A percentile compares a stretch with the other conserved stretches of the same genome.
phyloP scores from a whole-genome alignment of 2,888 invertebrate species.

The Mechanitis mazaeus region DNA sequence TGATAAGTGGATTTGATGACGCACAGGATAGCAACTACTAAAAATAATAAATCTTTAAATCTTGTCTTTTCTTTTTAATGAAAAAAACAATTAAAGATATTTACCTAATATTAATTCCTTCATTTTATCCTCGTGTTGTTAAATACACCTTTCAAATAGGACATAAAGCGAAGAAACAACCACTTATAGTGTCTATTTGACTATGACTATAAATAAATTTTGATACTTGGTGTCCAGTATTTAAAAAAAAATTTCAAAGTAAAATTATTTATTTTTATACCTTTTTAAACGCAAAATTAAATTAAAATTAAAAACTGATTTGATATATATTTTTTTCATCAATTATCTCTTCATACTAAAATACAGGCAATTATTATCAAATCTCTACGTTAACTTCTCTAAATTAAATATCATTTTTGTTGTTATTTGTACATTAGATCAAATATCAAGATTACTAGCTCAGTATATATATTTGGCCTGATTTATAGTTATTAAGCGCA shows the following conservation, averaged over 20 bases:
- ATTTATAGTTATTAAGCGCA: conserved; percentile 59
- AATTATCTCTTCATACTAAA: too few species aligned
- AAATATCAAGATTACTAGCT: conserved; percentile 41
- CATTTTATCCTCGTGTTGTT: conserved; percentile 46
- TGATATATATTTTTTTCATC: too few species aligned
- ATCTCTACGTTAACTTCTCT: too few species aligned
- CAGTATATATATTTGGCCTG: conserved; percentile 38
- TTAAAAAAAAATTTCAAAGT: neutral
- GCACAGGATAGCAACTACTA: conserved; percentile 27
- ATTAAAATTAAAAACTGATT: too few species aligned
- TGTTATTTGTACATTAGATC: neutral
- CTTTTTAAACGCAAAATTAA: neutral
- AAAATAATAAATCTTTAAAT: conserved; percentile 27
- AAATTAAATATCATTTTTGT: too few species aligned
- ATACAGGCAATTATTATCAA: too few species aligned
- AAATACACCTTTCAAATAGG: conserved; percentile 38
- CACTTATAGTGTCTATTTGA: conserved; percentile 58
- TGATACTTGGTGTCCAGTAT: conserved; percentile 41
- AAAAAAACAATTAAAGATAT: conserved; percentile 23
- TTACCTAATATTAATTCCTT: conserved; percentile 46
- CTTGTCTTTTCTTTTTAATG: neutral
- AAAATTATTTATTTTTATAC: neutral
- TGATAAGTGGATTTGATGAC: conserved; percentile 28
- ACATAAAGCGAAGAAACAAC: conserved; percentile 33
- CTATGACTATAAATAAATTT: conserved; percentile 29